Percentiles rank a stretch among this genome's conserved stretches.
Evolutionary conservation across 2,113 vertebrate species (phyloP).

Genomic region (Oncorhynchus kisutch): DNA sequence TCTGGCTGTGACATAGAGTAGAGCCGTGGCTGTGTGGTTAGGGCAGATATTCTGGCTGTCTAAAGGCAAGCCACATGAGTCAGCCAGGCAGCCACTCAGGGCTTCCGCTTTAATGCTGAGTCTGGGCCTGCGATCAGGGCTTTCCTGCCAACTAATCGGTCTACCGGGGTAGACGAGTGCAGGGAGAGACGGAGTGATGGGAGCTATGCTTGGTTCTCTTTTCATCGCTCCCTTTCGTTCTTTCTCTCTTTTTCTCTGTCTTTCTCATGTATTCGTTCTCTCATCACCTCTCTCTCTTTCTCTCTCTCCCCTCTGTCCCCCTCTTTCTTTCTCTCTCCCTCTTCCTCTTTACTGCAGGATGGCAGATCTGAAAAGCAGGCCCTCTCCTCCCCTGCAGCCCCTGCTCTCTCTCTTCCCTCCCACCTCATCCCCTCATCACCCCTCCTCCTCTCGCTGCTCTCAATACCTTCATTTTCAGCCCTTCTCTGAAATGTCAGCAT

Average conservation of each 20-base stretch:
- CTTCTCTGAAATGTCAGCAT: constrained; percentile 62
- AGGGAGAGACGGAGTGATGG: background rate
- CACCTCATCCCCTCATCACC: constrained; percentile 23
- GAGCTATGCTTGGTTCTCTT: background rate
- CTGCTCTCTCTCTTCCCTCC: background rate
- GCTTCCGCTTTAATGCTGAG: constrained; percentile 37
- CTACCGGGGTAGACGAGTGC: constrained; percentile 34
- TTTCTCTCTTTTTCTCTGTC: background rate
- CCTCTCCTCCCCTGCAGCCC: background rate
- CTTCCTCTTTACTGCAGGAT: background rate
- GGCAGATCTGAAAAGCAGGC: background rate
- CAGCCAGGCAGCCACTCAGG: constrained; percentile 53
- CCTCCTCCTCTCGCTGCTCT: constrained; percentile 49
- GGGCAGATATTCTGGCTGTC: no score
- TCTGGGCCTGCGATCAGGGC: constrained; percentile 49
- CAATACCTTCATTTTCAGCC: constrained; percentile 30
- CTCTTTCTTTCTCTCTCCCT: constrained; percentile 32
- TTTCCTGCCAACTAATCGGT: constrained; percentile 54
- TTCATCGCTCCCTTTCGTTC: background rate
- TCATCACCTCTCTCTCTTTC: constrained; percentile 10
- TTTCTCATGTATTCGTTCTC: background rate
- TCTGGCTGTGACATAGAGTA: no score
- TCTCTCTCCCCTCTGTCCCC: constrained; percentile 19
- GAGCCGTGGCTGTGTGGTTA: background rate
- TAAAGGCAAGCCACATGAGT: constrained; percentile 48